phyloP scores from a whole-genome alignment of 2,797 vertebrate species.

The Crenichthys baileyi region DNA sequence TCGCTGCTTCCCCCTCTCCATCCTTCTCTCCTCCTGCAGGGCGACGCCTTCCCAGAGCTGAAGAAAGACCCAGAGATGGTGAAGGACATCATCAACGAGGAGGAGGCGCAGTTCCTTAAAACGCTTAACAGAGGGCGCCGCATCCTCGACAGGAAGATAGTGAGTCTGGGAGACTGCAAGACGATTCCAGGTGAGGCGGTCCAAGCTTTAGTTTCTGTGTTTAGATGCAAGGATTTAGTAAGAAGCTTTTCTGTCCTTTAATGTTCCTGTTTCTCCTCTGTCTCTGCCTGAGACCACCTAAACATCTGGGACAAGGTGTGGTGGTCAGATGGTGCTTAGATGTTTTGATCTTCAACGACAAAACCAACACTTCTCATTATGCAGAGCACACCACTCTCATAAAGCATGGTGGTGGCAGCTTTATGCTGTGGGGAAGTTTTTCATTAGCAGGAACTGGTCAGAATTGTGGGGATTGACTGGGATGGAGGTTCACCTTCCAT shows the following conservation, averaged over 20 bases:
- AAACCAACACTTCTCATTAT: too few relatives aligned
- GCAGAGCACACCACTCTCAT: too few relatives aligned
- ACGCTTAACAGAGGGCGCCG: slow-evolving; percentile 95
- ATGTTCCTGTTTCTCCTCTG: background rate
- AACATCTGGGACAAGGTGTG: too few relatives aligned
- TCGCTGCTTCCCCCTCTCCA: too few relatives aligned
- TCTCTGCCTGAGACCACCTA: background rate
- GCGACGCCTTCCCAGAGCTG: slow-evolving; percentile 94
- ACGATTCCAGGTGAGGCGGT: slow-evolving; percentile 88
- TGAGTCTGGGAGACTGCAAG: slow-evolving; percentile 88
- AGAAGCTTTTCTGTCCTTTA: background rate
- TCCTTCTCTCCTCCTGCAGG: slow-evolving; percentile 73
- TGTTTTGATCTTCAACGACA: too few relatives aligned
- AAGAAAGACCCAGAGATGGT: slow-evolving; percentile 96
- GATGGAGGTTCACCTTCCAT: too few relatives aligned
- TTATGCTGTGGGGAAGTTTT: too few relatives aligned
- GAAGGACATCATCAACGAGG: slow-evolving; percentile 97
- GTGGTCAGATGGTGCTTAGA: too few relatives aligned
- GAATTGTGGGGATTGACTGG: too few relatives aligned
- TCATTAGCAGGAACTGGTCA: too few relatives aligned
- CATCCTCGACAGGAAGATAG: slow-evolving; percentile 96
- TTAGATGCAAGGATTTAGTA: background rate
- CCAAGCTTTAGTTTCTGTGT: background rate
- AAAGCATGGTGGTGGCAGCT: too few relatives aligned
- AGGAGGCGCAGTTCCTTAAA: slow-evolving; percentile 96